Evolutionary conservation across 1,140 invertebrate species (phyloP), one percentile per base, ranked within the genome.

Genomic region (Drusus annulatus): DNA sequence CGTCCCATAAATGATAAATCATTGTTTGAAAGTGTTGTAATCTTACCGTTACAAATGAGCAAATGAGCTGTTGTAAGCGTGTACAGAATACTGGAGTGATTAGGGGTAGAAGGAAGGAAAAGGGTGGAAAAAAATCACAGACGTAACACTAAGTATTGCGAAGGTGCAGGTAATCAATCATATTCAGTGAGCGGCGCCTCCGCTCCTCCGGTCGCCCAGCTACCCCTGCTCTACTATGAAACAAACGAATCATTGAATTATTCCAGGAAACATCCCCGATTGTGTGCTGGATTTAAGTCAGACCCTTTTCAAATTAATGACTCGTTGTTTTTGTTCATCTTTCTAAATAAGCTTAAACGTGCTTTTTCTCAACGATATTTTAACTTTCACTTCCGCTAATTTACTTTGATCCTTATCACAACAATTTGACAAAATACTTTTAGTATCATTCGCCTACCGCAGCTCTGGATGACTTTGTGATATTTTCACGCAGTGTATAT

Each of bases 111-210:
- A 71, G 17, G 17, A 15, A 3, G 50, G 19, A 54, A 15, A 25
- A 71, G 51, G 21, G 10, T 28, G 25, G 17, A 71, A 71, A 52
- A 71, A 71, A 71, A 54, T 50, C n/a, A 23, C 68, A n/a, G 68
- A 71, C 50, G 45, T 52, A 52, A 16, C 19, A 19, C 21, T 28
- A 65, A 65, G 62, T 28, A 16, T 65, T 36, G 62, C 25, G 62
- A 7, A 25, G n/a, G 19, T 25, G n/a, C 62, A 50, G 36, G 65
- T 69, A 69, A 69, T 69, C 65, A 69, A 69, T 69, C 65, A 69
- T 69, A 69, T 31, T 51, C 36, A n/a, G 36, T 69, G 65, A 69
- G 17, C 6, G n/a, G n/a, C n/a, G 15, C 15, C 60, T n/a, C 23
- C 23, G 5, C 7, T 17, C 19, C 8, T 4, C 23, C 65, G 13